Evolutionary conservation across 2,113 vertebrate genomes (phyloP).

Genomic region (Amblyopsis rosae): DNA sequence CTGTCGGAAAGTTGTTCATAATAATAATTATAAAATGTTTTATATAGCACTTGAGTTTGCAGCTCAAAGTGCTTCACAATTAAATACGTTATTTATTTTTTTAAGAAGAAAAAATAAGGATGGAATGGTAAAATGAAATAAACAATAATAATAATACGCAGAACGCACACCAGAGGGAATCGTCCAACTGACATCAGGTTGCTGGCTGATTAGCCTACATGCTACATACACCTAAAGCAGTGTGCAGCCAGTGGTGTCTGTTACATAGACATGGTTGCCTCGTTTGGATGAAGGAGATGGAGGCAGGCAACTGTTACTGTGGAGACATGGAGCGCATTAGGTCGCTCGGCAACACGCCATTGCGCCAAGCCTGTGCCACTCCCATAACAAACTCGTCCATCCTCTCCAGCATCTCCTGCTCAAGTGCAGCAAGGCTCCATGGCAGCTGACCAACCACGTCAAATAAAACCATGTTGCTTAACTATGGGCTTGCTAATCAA

Average conservation of each 20-base stretch:
- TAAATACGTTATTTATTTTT: too few species aligned
- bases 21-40: too few species aligned
- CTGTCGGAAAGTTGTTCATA: conserved; percentile 21
- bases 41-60: too few species aligned
- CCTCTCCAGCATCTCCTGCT: conserved; percentile 25
- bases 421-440: conserved; percentile 39
- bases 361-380: conserved; percentile 61
- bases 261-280: conserved; percentile 20
- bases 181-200: not conserved
- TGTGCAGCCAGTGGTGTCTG: conserved; percentile 15
- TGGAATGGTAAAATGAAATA: too few species aligned
- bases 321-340: conserved; percentile 69
- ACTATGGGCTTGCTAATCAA: conserved; percentile 21
- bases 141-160: not conserved
- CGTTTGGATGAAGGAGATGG: conserved; percentile 60
- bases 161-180: not conserved
- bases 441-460: conserved; percentile 28
- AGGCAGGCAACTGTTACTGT: conserved; percentile 74
- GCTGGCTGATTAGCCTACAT: not conserved
- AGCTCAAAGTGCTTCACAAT: too few species aligned
- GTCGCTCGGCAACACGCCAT: conserved; percentile 77
- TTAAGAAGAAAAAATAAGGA: too few species aligned
- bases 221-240: not conserved
- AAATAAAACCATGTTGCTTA: conserved; percentile 27
- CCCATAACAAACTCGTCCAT: conserved; percentile 39